Base-by-base conservation (phyloP, 2,113 vertebrate genomes). In the Catharus minimus region DNA sequence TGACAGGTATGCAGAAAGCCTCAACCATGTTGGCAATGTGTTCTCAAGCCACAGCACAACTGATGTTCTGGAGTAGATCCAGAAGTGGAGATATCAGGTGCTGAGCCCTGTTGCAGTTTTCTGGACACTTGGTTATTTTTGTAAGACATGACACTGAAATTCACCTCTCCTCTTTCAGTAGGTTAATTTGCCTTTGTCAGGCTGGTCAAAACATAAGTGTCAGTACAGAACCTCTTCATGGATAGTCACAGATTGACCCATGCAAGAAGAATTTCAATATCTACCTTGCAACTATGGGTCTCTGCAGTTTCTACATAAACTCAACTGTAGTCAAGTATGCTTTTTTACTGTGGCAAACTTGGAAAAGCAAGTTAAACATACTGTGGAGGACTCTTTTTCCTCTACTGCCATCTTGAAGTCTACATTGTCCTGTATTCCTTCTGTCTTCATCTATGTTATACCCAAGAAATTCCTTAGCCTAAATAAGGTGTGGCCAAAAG, bases 351-450 rank as follows among this genome's bases (percentile, higher is more conserved):
- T 96, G 57, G 97, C 98, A 96, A 98, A 96, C 97, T 98, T 98
- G 38, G 97, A 98, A 93, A 99, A 98, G 96, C 66, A 98, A 95
- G 87, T 98, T 97, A 90, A 99, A 98, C 6, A 95, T 98, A 53
- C 98, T 97, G n/a, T 98, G 98, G 60, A 99, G 95, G 95, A 98
- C 17, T 94, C 98, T 90, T 98, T 98, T 85, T 98, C 97, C 8
- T 98, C 98, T 3, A 98, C 98, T 17, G 98, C 98, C 96, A 97
- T 98, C 93, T 92, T 92, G 23, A 98, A 98, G 96, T 99, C 98
- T 2, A 98, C 94, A 24, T 98, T 98, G 39, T 98, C 96, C 44
- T 98, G 80, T 27, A 98, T 98, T 74, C 93, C 94, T 95, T 98
- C 97, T 98, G 96, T 98, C 96, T 98, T 97, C 94, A 4, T 98